Conservation (phyloP, 2,797 vertebrate genomes). For the Tinamus major region DNA sequence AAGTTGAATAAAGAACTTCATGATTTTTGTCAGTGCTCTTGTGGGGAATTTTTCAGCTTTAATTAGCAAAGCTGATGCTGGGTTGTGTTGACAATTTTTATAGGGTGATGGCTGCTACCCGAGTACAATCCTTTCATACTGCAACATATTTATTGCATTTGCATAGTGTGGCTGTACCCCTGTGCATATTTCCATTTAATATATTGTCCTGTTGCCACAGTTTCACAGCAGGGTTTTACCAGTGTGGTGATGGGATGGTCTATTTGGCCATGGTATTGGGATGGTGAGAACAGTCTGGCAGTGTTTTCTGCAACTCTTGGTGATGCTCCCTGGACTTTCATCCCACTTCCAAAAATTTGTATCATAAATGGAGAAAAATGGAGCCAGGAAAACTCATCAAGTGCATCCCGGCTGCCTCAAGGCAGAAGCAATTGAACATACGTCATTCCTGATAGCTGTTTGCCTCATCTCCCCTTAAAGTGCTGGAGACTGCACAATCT, state of each 20-base stretch:
- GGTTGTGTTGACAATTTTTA: neutral
- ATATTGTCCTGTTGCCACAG: neutral
- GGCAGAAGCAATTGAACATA: neutral
- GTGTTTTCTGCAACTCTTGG: neutral
- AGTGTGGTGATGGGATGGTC: neutral
- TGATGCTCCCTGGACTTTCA: neutral
- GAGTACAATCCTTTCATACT: neutral
- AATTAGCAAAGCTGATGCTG: neutral
- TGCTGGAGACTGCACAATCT: constrained; percentile 36
- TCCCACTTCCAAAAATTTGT: neutral
- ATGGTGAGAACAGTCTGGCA: neutral
- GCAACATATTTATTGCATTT: neutral
- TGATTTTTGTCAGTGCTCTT: neutral
- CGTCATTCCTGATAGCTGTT: neutral
- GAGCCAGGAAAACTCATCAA: neutral
- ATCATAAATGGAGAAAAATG: neutral
- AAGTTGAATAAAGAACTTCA: neutral
- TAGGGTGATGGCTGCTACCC: neutral
- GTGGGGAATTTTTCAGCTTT: neutral
- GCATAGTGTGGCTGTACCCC: neutral
- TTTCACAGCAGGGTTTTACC: neutral
- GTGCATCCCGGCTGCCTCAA: neutral
- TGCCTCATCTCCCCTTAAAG: neutral
- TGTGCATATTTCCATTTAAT: neutral
- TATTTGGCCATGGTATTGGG: neutral